Percentiles rank a stretch among this genome's conserved stretches.
phyloP scores from a whole-genome alignment of 2,888 invertebrate genomes.

The Brachycybe producta region DNA sequence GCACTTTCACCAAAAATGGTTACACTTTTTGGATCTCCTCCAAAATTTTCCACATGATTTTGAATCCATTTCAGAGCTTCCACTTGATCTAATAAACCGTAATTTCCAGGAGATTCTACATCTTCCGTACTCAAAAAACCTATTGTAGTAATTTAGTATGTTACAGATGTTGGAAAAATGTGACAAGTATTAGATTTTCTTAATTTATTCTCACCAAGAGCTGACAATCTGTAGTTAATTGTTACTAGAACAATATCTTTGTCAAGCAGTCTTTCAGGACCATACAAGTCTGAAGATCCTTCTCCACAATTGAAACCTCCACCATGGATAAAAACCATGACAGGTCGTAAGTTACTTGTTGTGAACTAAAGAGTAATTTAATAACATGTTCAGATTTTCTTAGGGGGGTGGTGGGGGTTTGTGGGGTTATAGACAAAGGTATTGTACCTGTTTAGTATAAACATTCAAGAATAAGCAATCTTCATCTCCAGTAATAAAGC shows the following conservation, averaged over 20 bases:
- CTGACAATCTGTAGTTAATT: conserved; percentile 40
- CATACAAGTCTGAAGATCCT: conserved; percentile 26
- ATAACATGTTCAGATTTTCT: too few species aligned
- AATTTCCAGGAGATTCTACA: conserved; percentile 12
- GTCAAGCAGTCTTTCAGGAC: conserved; percentile 39
- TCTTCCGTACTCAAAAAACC: conserved; percentile 11
- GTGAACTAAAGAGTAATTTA: too few species aligned
- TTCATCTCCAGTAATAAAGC: background rate
- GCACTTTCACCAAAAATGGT: conserved; percentile 16
- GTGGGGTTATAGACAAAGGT: too few species aligned
- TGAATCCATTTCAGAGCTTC: conserved; percentile 10
- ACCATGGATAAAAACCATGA: conserved; percentile 34
- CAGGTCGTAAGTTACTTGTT: too few species aligned
- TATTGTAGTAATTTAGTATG: too few species aligned
- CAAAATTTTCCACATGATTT: conserved; percentile 3
- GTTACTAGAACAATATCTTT: conserved; percentile 39
- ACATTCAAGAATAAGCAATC: conserved; percentile 12
- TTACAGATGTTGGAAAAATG: too few species aligned
- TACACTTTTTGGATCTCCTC: conserved; percentile 10
- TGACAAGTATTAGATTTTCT: background rate
- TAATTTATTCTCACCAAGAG: conserved; percentile 26
- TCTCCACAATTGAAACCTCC: conserved; percentile 26
- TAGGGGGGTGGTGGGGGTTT: too few species aligned
- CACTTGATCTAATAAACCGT: conserved; percentile 10
- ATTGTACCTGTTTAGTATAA: conserved; percentile 7